Conservation (phyloP, 2,888 invertebrate species). For the Sphaerophoria taeniata region DNA sequence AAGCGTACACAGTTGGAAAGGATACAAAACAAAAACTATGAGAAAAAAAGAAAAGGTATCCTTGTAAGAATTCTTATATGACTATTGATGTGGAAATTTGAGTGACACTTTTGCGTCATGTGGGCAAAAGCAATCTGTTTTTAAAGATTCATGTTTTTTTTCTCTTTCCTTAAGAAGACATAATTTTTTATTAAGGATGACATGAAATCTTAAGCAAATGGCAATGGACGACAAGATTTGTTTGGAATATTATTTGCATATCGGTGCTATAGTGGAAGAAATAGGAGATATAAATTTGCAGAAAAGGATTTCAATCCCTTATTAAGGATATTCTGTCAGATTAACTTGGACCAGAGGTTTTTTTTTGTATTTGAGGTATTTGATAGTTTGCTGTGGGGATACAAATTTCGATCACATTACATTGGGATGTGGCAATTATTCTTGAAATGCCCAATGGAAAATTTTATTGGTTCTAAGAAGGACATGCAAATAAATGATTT, state of each 20-base stretch:
- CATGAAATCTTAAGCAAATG: constrained; percentile 53
- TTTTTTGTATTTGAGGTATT: too few species aligned
- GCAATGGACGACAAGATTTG: constrained; percentile 43
- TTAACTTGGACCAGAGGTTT: constrained; percentile 4
- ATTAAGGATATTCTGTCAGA: neutral
- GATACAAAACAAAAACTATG: neutral
- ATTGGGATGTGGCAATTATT: too few species aligned
- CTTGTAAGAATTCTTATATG: constrained; percentile 38
- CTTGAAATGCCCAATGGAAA: too few species aligned
- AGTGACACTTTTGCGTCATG: constrained; percentile 47
- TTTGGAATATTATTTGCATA: constrained; percentile 35
- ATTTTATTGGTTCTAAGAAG: too few species aligned
- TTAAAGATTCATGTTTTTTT: constrained; percentile 17
- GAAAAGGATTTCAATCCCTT: constrained; percentile 6
- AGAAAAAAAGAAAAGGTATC: constrained; percentile 31
- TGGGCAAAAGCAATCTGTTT: constrained; percentile 46
- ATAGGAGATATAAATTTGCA: too few species aligned
- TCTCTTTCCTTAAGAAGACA: neutral
- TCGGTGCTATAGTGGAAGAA: too few species aligned
- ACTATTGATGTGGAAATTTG: constrained; percentile 44
- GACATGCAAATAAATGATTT: too few species aligned
- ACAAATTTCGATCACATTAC: too few species aligned
- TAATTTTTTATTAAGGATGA: constrained; percentile 39
- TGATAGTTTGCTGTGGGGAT: too few species aligned
- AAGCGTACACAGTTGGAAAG: neutral